phyloP scores from a whole-genome alignment of 1,140 invertebrate species.

The Drosophila neocordata region DNA sequence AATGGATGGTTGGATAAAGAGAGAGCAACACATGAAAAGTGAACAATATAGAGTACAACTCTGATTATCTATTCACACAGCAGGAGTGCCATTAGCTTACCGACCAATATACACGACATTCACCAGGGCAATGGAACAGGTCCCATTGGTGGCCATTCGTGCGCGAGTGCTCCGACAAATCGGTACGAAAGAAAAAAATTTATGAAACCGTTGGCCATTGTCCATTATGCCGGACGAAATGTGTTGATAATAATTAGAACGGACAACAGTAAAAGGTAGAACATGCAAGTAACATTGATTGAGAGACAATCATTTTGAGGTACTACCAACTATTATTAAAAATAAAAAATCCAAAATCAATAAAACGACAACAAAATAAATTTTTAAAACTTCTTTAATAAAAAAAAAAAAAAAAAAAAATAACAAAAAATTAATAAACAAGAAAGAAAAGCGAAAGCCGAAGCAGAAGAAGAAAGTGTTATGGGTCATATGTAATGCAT shows the following conservation, averaged over 20 bases:
- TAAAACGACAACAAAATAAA: neutral
- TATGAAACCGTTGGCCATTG: slow-evolving; percentile 10
- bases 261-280: neutral
- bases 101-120: slow-evolving; percentile 19
- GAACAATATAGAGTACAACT: slow-evolving; percentile 17
- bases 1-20: neutral
- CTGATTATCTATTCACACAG: slow-evolving; percentile 50
- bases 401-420: neutral
- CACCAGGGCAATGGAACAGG: slow-evolving; percentile 8
- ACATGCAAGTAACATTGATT: slow-evolving; percentile 40
- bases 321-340: neutral
- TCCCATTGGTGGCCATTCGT: slow-evolving; percentile 54
- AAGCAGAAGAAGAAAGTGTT: too few species aligned
- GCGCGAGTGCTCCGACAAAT: slow-evolving; percentile 48
- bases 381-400: neutral
- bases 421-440: too few species aligned
- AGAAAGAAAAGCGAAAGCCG: too few species aligned
- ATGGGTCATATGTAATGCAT: neutral
- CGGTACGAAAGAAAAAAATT: slow-evolving; percentile 28
- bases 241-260: slow-evolving; percentile 27
- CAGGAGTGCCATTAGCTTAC: slow-evolving; percentile 34
- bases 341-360: neutral
- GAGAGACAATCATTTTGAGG: slow-evolving; percentile 14
- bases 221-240: slow-evolving; percentile 25
- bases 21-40: slow-evolving; percentile 22